A percentile compares a stretch with the other conserved stretches of the same genome.
These are phyloP conservation scores for Lucilia cuprina DNA, from an alignment of 1,140 invertebrate genomes.

Conservation along the genomic window DNA sequence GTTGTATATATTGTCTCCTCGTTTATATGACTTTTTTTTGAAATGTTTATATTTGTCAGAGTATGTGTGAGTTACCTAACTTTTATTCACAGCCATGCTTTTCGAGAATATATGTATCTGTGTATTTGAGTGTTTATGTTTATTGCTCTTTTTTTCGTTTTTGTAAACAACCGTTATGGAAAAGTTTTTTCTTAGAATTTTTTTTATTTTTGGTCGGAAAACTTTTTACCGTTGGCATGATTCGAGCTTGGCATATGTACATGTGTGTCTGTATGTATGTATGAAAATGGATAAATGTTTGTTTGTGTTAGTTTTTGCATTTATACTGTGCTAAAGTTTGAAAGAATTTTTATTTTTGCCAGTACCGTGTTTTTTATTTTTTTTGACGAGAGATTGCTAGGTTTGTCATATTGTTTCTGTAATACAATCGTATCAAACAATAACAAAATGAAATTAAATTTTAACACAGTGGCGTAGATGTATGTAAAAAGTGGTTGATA, in stretches of 20 bases:
- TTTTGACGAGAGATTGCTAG: not conserved
- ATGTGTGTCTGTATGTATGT: not conserved
- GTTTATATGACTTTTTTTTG: not conserved
- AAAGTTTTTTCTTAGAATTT: not conserved
- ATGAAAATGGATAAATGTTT: not conserved
- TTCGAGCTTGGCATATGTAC: not conserved
- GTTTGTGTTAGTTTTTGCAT: not conserved
- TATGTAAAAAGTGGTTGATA: too few species aligned
- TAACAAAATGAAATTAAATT: conserved; percentile 12
- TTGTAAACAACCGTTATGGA: not conserved
- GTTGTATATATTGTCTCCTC: not conserved
- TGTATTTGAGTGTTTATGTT: not conserved
- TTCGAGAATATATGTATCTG: not conserved
- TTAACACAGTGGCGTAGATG: not conserved
- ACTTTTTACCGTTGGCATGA: conserved; percentile 1
- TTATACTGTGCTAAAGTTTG: not conserved
- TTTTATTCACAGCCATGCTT: not conserved
- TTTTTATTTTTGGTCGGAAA: not conserved
- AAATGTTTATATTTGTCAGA: not conserved
- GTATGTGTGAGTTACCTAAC: not conserved
- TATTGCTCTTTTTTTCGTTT: conserved; percentile 5
- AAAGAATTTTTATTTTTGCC: not conserved
- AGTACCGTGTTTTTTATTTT: not conserved
- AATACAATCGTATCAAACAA: conserved; percentile 8
- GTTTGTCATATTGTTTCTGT: conserved; percentile 1